Conservation (phyloP, 2,113 vertebrate species). For the Cyanocitta stelleri region DNA sequence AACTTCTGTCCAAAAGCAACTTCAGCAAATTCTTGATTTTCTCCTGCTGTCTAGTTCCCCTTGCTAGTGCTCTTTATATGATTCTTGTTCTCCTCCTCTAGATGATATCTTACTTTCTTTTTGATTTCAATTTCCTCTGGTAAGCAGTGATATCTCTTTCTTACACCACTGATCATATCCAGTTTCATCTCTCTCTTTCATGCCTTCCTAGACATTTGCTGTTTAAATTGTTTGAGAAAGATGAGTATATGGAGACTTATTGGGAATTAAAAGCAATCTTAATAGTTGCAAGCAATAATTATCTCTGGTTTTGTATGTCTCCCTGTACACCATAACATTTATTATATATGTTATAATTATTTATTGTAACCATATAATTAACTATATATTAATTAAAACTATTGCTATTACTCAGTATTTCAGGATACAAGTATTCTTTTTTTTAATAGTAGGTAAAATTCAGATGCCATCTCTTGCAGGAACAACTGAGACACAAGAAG, state of each 20-base stretch:
- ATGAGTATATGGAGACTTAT: neutral
- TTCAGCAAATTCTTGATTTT: neutral
- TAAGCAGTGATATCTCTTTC: neutral
- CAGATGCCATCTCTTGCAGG: slow-evolving; percentile 65
- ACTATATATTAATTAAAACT: neutral
- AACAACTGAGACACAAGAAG: slow-evolving; percentile 75
- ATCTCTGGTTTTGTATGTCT: neutral
- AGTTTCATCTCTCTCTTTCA: neutral
- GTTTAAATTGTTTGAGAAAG: neutral
- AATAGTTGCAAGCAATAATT: neutral
- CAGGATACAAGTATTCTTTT: neutral
- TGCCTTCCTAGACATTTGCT: neutral
- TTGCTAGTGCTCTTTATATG: neutral
- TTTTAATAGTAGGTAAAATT: neutral
- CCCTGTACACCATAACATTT: neutral
- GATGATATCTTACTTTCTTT: neutral
- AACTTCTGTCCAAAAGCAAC: neutral
- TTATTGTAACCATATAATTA: neutral
- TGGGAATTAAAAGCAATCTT: neutral
- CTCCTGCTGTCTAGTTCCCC: neutral
- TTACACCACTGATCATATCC: neutral
- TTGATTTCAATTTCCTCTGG: neutral
- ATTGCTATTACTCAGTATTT: neutral
- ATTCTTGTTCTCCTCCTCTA: neutral
- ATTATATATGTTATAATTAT: neutral